Evolutionary conservation across 2,797 vertebrate species (phyloP).

Genomic region (Pantherophis alleghaniensis): DNA sequence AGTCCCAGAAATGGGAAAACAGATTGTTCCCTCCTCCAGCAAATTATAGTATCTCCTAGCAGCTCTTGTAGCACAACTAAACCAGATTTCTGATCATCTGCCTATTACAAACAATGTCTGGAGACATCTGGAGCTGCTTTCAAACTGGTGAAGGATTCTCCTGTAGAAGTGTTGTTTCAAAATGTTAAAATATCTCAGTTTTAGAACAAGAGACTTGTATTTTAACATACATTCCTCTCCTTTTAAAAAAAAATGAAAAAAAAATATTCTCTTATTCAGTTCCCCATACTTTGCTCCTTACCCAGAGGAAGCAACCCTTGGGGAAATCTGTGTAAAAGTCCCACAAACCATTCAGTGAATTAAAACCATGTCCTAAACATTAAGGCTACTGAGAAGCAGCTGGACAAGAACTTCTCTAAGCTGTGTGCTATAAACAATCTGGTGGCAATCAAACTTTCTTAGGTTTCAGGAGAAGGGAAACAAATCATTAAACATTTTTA

Average conservation of each 20-base stretch:
- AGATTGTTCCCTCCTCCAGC: not conserved
- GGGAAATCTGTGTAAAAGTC: slow-evolving; percentile 26
- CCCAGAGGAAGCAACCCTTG: not conserved
- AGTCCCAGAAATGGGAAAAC: not conserved
- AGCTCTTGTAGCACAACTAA: not conserved
- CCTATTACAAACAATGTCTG: not conserved
- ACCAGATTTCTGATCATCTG: not conserved
- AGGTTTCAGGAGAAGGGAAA: slow-evolving; percentile 23
- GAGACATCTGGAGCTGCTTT: not conserved
- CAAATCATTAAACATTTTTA: slow-evolving; percentile 24
- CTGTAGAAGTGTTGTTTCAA: not conserved
- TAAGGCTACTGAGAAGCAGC: slow-evolving; percentile 10
- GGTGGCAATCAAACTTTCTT: not conserved
- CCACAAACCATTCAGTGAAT: slow-evolving; percentile 3
- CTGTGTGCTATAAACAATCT: not conserved
- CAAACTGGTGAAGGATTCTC: not conserved
- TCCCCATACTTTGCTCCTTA: not conserved
- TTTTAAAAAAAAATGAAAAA: not conserved
- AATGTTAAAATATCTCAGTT: not conserved
- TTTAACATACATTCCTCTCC: not conserved
- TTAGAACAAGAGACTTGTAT: not conserved
- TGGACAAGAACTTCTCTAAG: not conserved
- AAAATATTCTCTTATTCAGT: not conserved
- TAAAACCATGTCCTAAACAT: slow-evolving; percentile 28
- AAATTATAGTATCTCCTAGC: not conserved